Conservation (phyloP, 2,797 vertebrate species). For the Harpagifer antarcticus region DNA sequence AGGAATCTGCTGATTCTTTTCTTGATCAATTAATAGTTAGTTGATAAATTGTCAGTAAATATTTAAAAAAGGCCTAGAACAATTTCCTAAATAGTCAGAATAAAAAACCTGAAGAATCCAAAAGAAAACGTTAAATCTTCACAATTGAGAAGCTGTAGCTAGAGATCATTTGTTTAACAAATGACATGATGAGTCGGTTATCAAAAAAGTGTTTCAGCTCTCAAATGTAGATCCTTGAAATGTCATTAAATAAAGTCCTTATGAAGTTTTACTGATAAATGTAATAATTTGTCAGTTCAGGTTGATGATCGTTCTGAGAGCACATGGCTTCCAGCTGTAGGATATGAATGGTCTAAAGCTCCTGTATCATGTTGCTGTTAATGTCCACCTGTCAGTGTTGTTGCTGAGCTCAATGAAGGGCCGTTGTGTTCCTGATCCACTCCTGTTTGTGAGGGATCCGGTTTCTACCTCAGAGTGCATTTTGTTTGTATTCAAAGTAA, state of each 20-base stretch:
- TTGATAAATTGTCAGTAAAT: no score
- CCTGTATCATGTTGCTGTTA: constrained; percentile 60
- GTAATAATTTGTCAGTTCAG: no score
- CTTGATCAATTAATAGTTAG: neutral
- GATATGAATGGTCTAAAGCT: constrained; percentile 27
- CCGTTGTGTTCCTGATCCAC: constrained; percentile 45
- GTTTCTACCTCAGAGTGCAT: constrained; percentile 56
- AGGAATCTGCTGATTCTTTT: neutral
- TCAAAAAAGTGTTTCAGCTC: neutral
- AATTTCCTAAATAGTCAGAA: neutral
- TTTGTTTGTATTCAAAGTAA: constrained; percentile 23
- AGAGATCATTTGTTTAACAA: neutral
- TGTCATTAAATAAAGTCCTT: neutral
- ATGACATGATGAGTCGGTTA: neutral
- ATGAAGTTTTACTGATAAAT: neutral
- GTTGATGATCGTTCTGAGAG: neutral
- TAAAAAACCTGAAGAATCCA: neutral
- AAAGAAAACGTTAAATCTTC: neutral
- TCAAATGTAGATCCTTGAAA: neutral
- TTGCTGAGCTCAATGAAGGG: constrained; percentile 11
- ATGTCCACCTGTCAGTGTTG: constrained; percentile 62
- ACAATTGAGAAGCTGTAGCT: neutral
- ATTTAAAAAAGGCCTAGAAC: neutral
- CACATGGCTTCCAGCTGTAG: constrained; percentile 17
- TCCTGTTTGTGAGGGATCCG: constrained; percentile 41